A percentile compares a stretch with the other conserved stretches of the same genome.
Conservation (phyloP, 2,888 invertebrate genomes). For the Parasteatoda lunata region DNA sequence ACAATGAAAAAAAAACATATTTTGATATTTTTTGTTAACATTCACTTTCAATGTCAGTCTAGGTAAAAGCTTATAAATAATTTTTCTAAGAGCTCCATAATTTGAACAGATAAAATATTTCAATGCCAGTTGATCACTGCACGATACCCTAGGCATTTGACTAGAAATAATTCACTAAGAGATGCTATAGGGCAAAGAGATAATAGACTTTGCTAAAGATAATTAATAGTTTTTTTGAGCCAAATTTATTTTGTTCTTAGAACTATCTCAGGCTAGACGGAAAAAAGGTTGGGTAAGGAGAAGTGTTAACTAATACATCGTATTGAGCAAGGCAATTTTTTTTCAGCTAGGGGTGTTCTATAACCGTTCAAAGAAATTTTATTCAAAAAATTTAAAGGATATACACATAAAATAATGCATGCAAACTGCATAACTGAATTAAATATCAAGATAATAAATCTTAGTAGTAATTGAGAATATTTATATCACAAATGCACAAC, state of each 20-base stretch:
- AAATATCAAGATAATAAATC: too few species aligned
- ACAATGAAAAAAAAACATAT: too few species aligned
- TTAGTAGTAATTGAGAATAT: too few species aligned
- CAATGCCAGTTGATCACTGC: conserved; percentile 62
- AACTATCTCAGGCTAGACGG: conserved; percentile 47
- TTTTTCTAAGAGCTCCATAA: too few species aligned
- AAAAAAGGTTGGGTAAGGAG: conserved; percentile 43
- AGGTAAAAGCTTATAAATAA: too few species aligned
- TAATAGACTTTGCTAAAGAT: conserved; percentile 47
- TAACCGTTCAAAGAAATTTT: not conserved
- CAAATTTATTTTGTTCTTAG: conserved; percentile 57
- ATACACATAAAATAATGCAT: too few species aligned
- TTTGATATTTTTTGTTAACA: too few species aligned
- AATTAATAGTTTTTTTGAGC: conserved; percentile 48
- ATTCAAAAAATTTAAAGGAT: too few species aligned
- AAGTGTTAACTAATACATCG: conserved; percentile 54
- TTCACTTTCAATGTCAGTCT: too few species aligned
- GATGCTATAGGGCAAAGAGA: conserved; percentile 54
- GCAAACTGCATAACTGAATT: too few species aligned
- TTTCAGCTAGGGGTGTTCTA: conserved; percentile 49
- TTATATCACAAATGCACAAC: too few species aligned
- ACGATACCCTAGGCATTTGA: conserved; percentile 58
- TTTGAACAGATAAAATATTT: conserved; percentile 5
- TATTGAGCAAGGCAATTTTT: conserved; percentile 64
- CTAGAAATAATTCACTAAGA: conserved; percentile 64